Evolutionary conservation across 2,113 vertebrate species (phyloP).

Genomic region (Planiliza haematocheilus): DNA sequence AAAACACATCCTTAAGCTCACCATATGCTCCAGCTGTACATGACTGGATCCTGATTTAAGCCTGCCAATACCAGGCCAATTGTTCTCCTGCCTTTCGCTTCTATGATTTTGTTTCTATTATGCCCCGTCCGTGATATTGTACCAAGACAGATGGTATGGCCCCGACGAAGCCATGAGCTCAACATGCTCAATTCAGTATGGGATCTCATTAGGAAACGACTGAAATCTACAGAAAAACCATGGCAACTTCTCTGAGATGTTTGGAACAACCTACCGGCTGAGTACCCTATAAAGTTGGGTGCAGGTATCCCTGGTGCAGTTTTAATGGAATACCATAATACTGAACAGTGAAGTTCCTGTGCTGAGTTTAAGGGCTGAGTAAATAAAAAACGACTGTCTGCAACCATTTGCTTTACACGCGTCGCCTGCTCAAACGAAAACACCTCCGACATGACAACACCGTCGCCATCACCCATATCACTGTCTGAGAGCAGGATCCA

Average conservation of each 20-base stretch:
- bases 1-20: constrained; percentile 22
- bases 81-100: background rate
- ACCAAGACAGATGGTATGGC: background rate
- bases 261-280: background rate
- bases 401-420: no score
- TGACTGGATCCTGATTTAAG: background rate
- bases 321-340: no score
- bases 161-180: background rate
- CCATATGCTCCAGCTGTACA: constrained; percentile 13
- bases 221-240: constrained; percentile 3
- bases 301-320: no score
- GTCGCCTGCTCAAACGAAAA: no score
- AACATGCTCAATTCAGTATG: background rate
- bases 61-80: background rate
- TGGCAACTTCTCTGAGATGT: background rate
- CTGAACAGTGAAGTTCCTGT: no score
- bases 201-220: background rate
- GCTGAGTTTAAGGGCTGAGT: no score
- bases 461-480: no score
- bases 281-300: background rate
- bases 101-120: background rate
- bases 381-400: no score
- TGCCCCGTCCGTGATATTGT: background rate
- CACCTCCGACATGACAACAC: no score
- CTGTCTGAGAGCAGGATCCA: no score